Conservation (phyloP, 2,113 vertebrate species). For the Aegypius monachus region DNA sequence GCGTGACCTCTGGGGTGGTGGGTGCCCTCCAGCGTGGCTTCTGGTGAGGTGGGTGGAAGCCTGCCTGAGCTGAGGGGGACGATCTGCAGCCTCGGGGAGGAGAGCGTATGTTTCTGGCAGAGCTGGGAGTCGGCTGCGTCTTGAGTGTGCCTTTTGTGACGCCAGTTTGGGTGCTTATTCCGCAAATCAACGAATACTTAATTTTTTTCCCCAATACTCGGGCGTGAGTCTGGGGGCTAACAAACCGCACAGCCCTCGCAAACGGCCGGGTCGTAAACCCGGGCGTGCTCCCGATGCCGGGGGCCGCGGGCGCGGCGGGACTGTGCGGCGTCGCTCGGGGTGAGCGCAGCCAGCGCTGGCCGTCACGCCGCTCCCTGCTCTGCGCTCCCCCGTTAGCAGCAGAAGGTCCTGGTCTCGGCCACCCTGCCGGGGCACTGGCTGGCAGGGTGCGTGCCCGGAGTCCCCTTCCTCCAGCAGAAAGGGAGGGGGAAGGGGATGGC, state of each 20-base stretch:
- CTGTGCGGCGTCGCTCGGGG: not conserved
- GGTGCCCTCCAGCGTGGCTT: not conserved
- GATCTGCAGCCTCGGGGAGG: not conserved
- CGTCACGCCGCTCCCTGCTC: not conserved
- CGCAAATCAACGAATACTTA: not conserved
- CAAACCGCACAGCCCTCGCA: rapidly evolving
- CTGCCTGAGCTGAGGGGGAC: not conserved
- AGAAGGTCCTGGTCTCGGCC: not conserved
- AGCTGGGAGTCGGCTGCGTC: not conserved
- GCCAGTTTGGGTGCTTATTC: not conserved
- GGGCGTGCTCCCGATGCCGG: not conserved
- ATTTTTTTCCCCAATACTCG: not conserved
- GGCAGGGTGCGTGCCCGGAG: rapidly evolving
- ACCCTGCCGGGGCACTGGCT: not conserved
- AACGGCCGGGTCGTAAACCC: rapidly evolving
- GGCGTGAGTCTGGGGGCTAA: not conserved
- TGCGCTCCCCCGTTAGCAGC: not conserved
- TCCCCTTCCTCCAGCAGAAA: not conserved
- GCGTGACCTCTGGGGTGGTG: not conserved
- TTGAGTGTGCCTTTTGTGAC: not conserved
- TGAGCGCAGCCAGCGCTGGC: not conserved
- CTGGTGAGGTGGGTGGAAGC: not conserved
- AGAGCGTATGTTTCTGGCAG: rapidly evolving
- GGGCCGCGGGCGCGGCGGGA: not conserved
- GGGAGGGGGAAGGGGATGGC: not conserved